Conservation (phyloP, 2,888 invertebrate species). For the Galeruca laticollis region DNA sequence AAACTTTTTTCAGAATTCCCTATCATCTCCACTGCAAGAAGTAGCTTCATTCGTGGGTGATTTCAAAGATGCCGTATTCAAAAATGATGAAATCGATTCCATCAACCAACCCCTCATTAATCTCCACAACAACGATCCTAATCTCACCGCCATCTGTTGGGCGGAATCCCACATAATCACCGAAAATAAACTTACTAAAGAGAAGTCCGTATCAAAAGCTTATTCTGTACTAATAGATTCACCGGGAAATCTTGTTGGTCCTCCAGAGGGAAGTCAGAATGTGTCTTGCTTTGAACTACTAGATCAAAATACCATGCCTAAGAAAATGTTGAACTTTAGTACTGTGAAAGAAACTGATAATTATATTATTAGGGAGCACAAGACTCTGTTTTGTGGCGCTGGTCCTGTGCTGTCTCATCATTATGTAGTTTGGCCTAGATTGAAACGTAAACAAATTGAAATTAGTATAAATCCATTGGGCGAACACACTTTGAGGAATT, state of each 20-base stretch:
- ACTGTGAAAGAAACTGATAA: constrained; percentile 34
- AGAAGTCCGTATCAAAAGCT: constrained; percentile 33
- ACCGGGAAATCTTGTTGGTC: constrained; percentile 21
- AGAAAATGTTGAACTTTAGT: constrained; percentile 36
- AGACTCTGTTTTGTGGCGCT: constrained; percentile 40
- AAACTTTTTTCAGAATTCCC: neutral
- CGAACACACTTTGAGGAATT: constrained; percentile 24
- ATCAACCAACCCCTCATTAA: neutral
- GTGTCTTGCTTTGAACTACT: constrained; percentile 32
- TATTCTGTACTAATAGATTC: constrained; percentile 41
- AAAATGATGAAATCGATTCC: constrained; percentile 2
- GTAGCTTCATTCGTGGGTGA: neutral
- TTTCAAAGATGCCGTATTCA: neutral
- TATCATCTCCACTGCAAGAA: neutral
- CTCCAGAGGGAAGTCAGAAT: constrained; percentile 14
- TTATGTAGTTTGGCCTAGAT: constrained; percentile 42
- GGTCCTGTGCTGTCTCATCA: constrained; percentile 42
- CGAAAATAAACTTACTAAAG: constrained; percentile 39
- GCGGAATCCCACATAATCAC: constrained; percentile 37
- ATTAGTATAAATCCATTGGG: constrained; percentile 39
- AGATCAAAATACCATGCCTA: constrained; percentile 22
- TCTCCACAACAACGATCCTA: constrained; percentile 25
- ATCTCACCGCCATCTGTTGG: constrained; percentile 36
- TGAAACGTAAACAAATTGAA: constrained; percentile 39
- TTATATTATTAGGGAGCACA: constrained; percentile 39